Evolutionary conservation across 2,888 invertebrate genomes (phyloP), one percentile per base, ranked within the genome.

Genomic region (Nephrotoma flavescens): DNA sequence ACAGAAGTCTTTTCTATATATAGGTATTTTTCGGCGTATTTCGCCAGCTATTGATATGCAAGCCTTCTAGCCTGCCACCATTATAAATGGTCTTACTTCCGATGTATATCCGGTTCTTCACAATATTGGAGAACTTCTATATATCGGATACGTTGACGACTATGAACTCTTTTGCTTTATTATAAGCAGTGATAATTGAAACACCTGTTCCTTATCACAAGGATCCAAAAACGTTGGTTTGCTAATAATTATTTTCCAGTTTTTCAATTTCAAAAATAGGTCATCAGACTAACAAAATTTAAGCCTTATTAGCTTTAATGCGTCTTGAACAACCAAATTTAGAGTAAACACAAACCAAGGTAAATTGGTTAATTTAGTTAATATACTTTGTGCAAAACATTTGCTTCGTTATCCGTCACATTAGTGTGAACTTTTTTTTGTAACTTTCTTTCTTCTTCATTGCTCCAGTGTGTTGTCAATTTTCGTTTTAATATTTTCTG

Each of bases 171-270:
- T 19, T 19, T 19, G 19, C 1, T 19, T 19, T 0, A 19, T 19
- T 19, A 1, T 19, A 19, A 19, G 19, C 19, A 19, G 19, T 19
- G 19, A 0, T 19, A 19, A 0, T 19, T 19, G 19, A 19, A 19
- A 19, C 19, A 1, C 19, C 88, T 7, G 86, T 9, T 87, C 88
- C 86, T 89, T 88, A 86, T 88, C 87, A 41, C 89, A 87, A 42
- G 88, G 88, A 52, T 89, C 89, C 9, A 89, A 86, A 71, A 89
- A 88, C 31, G 87, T 87, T 31, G 88, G 87, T 87, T 88, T 88
- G 5, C 88, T 83, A 45, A 83, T 2, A 19, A 15, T 19, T 9
- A 83, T n/a, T n/a, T n/a, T n/a, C n/a, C n/a, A n/a, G n/a, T n/a
- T n/a, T n/a, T n/a, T n/a, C n/a, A n/a, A n/a, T n/a, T n/a, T n/a